Evolutionary conservation across 2,888 invertebrate genomes (phyloP).

Genomic region (Uloborus plumipes): DNA sequence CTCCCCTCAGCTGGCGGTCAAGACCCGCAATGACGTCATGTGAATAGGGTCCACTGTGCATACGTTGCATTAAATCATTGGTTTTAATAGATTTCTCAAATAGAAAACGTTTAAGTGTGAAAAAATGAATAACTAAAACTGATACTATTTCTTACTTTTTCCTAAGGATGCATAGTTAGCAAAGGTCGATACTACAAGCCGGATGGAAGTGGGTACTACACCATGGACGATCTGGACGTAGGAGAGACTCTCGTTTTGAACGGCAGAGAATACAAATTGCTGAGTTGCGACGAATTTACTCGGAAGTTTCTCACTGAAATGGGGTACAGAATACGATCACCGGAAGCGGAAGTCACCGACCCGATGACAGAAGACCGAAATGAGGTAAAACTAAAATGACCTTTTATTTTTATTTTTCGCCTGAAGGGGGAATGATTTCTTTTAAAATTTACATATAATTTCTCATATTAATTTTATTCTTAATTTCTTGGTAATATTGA

Average conservation of each 20-base stretch:
- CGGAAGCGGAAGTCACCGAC: constrained; percentile 27
- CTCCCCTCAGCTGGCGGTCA: no score
- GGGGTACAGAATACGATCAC: constrained; percentile 36
- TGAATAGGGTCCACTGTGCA: no score
- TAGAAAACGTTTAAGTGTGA: no score
- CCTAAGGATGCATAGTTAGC: constrained; percentile 30
- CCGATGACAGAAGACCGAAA: constrained; percentile 38
- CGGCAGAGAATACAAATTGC: constrained; percentile 33
- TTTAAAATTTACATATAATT: no score
- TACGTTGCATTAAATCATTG: no score
- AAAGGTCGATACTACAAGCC: constrained; percentile 33
- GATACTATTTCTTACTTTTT: neutral
- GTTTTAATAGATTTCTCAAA: no score
- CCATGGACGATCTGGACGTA: constrained; percentile 47
- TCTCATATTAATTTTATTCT: no score
- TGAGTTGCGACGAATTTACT: constrained; percentile 46
- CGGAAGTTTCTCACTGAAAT: constrained; percentile 45
- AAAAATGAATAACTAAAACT: no score
- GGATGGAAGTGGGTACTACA: constrained; percentile 38
- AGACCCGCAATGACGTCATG: no score
- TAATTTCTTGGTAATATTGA: no score
- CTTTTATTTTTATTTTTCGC: no score
- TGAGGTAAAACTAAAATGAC: constrained; percentile 9
- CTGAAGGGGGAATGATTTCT: no score
- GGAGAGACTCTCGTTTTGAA: constrained; percentile 24